Evolutionary conservation across 2,797 vertebrate genomes (phyloP), one percentile per base, ranked within the genome.

Genomic region (Tolypeutes matacus): DNA sequence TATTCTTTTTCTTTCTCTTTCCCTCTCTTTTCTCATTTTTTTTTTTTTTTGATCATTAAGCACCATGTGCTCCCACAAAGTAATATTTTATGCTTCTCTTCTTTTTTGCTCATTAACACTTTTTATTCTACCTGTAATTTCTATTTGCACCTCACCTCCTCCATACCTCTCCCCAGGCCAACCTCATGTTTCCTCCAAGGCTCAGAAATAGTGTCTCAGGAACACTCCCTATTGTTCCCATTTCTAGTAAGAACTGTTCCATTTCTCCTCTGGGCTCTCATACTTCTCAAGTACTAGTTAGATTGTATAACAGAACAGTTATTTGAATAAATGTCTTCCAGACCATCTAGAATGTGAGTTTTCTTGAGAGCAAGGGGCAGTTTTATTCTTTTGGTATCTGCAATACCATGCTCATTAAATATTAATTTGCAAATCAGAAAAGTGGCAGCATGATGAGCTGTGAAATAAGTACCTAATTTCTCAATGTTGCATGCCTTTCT

Each of bases 321-420:
- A 17, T n/a, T 39, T 83, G 34, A 84, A 18, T n/a, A 78, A 86
- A 39, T 53, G 6, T 69, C 42, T 64, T 81, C 5, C 13, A 58
- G 20, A n/a, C n/a, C 31, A 84, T 3, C 46, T 86, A 46, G 21
- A 70, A 53, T 20, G 21, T 53, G 31, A 84, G 10, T 42, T 77
- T 89, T 81, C 75, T 51, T 72, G 34, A 39, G 21, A 56, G 7
- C 17, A 64, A 88, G 15, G 5, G 64, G 3, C n/a, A 64, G 15
- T 25, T 87, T 86, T 92, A 58, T 85, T 73, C 34, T n/a, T 86
- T 94, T 21, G 51, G 4, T 56, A 20, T 84, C 49, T 83, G 29
- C 4, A 65, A 49, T 23, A 42, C 60, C 39, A 4, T 87, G 25
- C 81, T 75, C 27, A 70, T 42, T 65, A 60, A 73, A 67, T 31